These are phyloP conservation scores for Galerucella nymphaeae DNA, from an alignment of 2,888 invertebrate species.

Conservation along the genomic window DNA sequence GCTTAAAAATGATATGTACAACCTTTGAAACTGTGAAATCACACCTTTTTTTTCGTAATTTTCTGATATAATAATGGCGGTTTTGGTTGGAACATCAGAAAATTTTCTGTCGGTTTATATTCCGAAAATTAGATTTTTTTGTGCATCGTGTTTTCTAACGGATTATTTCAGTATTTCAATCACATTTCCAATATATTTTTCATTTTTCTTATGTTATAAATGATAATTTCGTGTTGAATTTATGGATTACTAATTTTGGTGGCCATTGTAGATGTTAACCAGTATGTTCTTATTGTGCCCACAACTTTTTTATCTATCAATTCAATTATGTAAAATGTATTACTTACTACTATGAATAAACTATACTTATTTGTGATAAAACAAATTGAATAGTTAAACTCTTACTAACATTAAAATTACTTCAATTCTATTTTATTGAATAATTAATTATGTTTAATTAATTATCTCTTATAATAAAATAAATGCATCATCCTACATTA, in stretches of 20 bases:
- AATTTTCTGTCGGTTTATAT: neutral
- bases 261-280: conserved; percentile 14
- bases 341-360: neutral
- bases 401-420: neutral
- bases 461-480: too few species aligned
- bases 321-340: neutral
- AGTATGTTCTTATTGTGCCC: conserved; percentile 1
- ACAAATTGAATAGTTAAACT: neutral
- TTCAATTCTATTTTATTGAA: neutral
- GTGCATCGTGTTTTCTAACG: neutral
- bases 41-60: neutral
- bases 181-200: neutral
- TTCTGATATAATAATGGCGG: conserved; percentile 12
- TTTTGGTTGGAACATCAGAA: neutral
- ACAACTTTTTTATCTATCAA: neutral
- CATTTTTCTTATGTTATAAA: neutral
- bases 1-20: neutral
- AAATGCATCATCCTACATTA: too few species aligned
- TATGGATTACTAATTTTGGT: conserved; percentile 11
- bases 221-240: neutral
- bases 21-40: neutral
- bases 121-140: neutral
- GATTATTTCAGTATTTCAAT: neutral
- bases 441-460: neutral
- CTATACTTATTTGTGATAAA: too few species aligned